Evolutionary conservation across 2,797 vertebrate genomes (phyloP).

Genomic region (Kryptopterus vitreolus): DNA sequence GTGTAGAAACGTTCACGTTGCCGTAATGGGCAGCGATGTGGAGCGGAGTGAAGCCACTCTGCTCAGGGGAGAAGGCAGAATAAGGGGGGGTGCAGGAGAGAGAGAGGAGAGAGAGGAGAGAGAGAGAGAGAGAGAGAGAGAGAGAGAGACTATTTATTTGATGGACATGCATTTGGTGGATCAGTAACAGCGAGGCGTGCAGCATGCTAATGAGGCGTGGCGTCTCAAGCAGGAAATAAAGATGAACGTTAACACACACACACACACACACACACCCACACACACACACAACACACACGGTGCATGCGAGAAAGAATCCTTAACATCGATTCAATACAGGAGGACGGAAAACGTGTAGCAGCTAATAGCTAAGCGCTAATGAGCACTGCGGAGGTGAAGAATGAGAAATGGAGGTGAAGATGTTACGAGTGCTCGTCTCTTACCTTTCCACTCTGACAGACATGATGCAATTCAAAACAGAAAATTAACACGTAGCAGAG

Average conservation of each 20-base stretch:
- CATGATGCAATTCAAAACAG: slow-evolving; percentile 77
- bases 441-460: slow-evolving; percentile 84
- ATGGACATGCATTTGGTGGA: slow-evolving; percentile 1
- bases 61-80: slow-evolving; percentile 24
- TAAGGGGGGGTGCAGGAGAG: slow-evolving; percentile 21
- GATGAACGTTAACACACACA: not conserved
- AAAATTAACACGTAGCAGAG: slow-evolving; percentile 70
- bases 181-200: slow-evolving; percentile 51
- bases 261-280: no score
- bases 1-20: slow-evolving; percentile 95
- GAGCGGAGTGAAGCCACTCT: slow-evolving; percentile 97
- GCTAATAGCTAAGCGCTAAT: slow-evolving; percentile 1
- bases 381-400: not conserved
- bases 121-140: slow-evolving; percentile 30
- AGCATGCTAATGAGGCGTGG: slow-evolving; percentile 53
- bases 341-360: slow-evolving; percentile 16
- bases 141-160: slow-evolving; percentile 23
- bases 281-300: not conserved
- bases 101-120: not conserved
- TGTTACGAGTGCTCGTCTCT: slow-evolving; percentile 56
- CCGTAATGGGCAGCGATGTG: slow-evolving; percentile 98
- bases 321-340: not conserved
- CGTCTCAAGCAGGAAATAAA: slow-evolving; percentile 19
- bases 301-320: not conserved
- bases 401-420: not conserved